Percentiles rank a stretch among this genome's conserved stretches.
Evolutionary conservation across 2,797 vertebrate genomes (phyloP).

Genomic region (Hafferia zeledoni): DNA sequence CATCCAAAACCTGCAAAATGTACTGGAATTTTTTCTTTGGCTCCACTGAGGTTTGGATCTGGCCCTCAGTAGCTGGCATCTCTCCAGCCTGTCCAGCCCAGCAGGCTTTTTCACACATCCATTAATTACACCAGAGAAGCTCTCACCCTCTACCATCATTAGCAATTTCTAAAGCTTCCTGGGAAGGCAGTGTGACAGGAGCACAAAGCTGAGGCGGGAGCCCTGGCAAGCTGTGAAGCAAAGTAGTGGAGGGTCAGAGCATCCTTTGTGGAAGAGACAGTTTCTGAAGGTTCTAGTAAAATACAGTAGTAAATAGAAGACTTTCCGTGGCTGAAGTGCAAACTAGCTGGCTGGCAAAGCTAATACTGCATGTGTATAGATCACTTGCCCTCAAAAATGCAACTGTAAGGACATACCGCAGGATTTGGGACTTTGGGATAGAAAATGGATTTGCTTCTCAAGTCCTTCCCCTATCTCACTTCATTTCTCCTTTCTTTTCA

Average conservation of each 20-base stretch:
- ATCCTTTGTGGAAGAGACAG: background rate
- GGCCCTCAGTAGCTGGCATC: slow-evolving; percentile 12
- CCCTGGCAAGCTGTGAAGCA: slow-evolving; percentile 17
- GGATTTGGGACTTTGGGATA: background rate
- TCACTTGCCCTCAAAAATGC: background rate
- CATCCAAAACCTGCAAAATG: slow-evolving; percentile 6
- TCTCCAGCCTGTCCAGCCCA: slow-evolving; percentile 43
- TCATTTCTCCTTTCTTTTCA: background rate
- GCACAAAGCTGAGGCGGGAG: slow-evolving; percentile 34
- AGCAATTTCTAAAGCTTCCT: slow-evolving; percentile 28
- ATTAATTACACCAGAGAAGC: slow-evolving; percentile 52
- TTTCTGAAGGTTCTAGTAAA: slow-evolving; percentile 6
- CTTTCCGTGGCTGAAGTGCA: background rate
- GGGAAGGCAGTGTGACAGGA: background rate
- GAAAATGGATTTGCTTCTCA: background rate
- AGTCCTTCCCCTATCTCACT: background rate
- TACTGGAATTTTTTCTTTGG: slow-evolving; percentile 7
- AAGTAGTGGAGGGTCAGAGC: slow-evolving; percentile 7
- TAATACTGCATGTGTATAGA: background rate
- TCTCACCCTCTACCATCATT: slow-evolving; percentile 9
- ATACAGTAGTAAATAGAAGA: background rate
- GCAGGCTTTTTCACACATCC: slow-evolving; percentile 53
- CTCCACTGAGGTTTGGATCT: slow-evolving; percentile 32
- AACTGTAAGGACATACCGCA: background rate
- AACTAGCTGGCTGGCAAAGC: background rate